phyloP scores from a whole-genome alignment of 2,113 vertebrate genomes.

The Lipotes vexillifer region DNA sequence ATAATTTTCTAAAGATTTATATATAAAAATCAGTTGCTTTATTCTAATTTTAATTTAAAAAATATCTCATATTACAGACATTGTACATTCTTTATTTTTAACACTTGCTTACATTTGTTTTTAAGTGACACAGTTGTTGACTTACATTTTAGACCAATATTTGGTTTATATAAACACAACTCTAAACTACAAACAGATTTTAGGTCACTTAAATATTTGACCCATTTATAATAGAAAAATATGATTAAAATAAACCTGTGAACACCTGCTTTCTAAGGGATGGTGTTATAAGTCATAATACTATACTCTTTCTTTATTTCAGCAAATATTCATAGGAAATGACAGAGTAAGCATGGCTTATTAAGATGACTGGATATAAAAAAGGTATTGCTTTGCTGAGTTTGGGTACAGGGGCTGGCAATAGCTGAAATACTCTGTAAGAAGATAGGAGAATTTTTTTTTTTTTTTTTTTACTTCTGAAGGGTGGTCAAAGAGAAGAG shows the following conservation, averaged over 20 bases:
- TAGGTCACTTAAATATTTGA: neutral
- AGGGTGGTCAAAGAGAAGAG: neutral
- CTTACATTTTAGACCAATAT: neutral
- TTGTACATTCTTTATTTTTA: neutral
- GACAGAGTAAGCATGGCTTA: neutral
- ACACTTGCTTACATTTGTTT: neutral
- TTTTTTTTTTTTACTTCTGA: neutral
- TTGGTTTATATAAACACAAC: neutral
- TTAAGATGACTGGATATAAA: neutral
- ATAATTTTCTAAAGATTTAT: neutral
- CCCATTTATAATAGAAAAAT: neutral
- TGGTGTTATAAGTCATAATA: neutral
- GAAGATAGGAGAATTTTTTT: neutral
- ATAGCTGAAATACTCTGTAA: neutral
- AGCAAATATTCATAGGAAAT: neutral
- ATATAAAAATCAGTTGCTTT: neutral
- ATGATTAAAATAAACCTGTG: neutral
- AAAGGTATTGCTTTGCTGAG: neutral
- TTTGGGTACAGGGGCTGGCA: neutral
- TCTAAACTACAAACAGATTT: neutral
- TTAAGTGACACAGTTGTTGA: neutral
- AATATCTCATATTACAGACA: neutral
- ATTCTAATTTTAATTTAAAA: neutral
- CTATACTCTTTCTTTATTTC: neutral
- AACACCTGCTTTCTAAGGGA: neutral